Base-by-base conservation (phyloP, 2,113 vertebrate species). In the Ciconia stormi region DNA sequence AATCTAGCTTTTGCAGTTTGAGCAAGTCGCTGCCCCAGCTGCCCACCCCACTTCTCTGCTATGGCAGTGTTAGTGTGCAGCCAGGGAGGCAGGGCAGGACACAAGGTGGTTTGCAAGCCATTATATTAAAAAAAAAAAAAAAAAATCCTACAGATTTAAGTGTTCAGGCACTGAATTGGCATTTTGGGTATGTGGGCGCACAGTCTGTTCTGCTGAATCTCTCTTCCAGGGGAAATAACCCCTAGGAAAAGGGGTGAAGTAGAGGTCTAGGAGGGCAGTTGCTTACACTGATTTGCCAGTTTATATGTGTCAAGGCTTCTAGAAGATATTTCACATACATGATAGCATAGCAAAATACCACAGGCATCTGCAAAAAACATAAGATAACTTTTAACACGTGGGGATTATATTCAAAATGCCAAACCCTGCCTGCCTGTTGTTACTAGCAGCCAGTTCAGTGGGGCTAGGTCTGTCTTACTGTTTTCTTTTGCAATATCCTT, bases 281-380 rank as follows among this genome's bases (percentile, higher is more conserved):
- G 9, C 53, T 44, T 55, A 2, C 6, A 0, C 29, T 34, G 0
- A 29, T 49, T 32, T 11, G 16, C 42, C 32, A n/a, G 32, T 21
- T 8, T 81, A 1, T 16, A 1, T 34, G 52, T 58, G 58, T 69
- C 53, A 25, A 2, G 21, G 30, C 30, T 53, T 77, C 55, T 6
- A 12, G 50, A 22, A 18, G 63, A 16, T 62, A 16, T 46, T 90
- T 76, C 52, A 32, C 13, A 9, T 11, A 26, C 34, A 8, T 26
- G 67, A 53, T 52, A 79, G 29, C 66, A 9, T 34, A 71, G 65
- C 73, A 56, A 62, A 93, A 91, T 32, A 36, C 77, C 84, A 36
- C 79, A 65, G 53, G 26, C 58, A 32, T 62, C 61, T 89, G 66
- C 78, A 82, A 55, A 87, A 95, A 71, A 10, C 50, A 27, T n/a